phyloP scores from a whole-genome alignment of 1,140 invertebrate species.

The Sinella curviseta region DNA sequence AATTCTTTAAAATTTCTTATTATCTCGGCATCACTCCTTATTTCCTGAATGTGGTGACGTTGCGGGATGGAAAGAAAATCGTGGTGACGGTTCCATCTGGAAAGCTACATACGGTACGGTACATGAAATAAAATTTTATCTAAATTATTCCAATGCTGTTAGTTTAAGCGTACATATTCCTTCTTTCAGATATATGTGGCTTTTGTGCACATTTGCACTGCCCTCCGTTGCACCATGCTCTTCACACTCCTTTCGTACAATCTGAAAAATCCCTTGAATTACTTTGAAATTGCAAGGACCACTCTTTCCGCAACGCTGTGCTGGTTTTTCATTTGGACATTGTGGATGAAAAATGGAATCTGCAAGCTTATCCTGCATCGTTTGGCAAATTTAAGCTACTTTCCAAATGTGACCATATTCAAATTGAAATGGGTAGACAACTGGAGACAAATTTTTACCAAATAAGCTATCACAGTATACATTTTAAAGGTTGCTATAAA shows the following conservation, averaged over 20 bases:
- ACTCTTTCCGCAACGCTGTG: background rate
- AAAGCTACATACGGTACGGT: background rate
- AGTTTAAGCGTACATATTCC: too few relatives aligned
- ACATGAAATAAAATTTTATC: background rate
- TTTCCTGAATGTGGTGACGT: background rate
- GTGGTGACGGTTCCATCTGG: background rate
- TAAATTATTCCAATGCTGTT: background rate
- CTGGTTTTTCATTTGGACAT: background rate
- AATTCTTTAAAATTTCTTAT: background rate
- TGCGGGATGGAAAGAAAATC: background rate
- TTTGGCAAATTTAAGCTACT: background rate
- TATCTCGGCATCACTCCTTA: background rate
- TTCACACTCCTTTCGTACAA: background rate
- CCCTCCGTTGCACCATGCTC: constrained; percentile 51
- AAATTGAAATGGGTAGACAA: background rate
- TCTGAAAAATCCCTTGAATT: background rate
- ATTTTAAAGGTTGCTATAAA: background rate
- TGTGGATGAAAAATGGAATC: background rate
- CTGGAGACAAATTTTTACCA: too few relatives aligned
- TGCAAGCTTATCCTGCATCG: background rate
- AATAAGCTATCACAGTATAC: background rate
- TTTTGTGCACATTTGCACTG: background rate
- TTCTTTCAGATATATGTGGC: background rate
- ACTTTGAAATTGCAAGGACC: background rate
- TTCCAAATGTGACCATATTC: background rate